These are phyloP conservation scores for Ceratosolen solmsi DNA, from an alignment of 1,140 invertebrate species.

Conservation along the genomic window DNA sequence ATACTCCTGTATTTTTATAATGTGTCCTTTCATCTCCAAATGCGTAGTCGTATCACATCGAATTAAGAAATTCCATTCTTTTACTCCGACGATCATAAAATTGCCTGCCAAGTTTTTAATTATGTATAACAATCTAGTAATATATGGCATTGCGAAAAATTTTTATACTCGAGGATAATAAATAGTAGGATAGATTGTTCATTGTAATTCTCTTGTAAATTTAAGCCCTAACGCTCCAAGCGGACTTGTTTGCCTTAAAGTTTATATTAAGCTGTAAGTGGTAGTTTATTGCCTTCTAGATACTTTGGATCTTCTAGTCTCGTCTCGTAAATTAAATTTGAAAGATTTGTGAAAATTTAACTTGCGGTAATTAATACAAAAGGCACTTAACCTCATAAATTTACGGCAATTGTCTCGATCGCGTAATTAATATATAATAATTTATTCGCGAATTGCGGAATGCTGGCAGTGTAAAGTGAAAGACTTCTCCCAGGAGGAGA, in stretches of 20 bases:
- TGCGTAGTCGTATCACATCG: no score
- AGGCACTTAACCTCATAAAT: neutral
- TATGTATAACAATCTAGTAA: no score
- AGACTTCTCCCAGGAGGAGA: no score
- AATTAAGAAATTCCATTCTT: no score
- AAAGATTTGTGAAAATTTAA: neutral
- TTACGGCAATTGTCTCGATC: neutral
- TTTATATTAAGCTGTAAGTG: neutral
- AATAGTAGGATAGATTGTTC: neutral
- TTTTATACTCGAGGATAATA: neutral
- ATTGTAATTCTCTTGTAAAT: neutral
- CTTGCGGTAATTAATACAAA: neutral
- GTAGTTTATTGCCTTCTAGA: neutral
- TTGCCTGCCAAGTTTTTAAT: no score
- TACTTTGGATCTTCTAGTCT: neutral
- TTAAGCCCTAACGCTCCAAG: neutral
- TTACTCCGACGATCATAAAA: no score
- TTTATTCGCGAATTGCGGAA: neutral
- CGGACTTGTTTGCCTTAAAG: neutral
- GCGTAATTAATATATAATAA: neutral
- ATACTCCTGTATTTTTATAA: neutral
- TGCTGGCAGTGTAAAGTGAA: no score
- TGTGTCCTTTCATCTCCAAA: no score
- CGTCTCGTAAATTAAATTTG: constrained; percentile 3
- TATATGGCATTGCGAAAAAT: no score